phyloP scores from a whole-genome alignment of 2,888 invertebrate species.

The Drosophila longiperda region DNA sequence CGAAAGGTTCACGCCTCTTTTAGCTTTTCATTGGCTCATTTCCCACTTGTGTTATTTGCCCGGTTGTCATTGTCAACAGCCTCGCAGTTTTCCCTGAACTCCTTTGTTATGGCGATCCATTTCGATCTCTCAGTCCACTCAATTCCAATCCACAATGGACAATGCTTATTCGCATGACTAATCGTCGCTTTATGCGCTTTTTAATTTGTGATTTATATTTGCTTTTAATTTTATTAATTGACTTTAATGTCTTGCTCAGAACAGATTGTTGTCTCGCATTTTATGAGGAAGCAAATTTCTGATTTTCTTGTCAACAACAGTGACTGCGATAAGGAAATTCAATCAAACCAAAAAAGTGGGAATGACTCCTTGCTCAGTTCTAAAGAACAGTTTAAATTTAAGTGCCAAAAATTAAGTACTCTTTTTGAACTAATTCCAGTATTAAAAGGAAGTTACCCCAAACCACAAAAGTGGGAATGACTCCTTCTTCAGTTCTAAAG shows the following conservation, averaged over 20 bases:
- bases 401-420: neutral
- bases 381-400: neutral
- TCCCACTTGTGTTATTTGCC: slow-evolving; percentile 42
- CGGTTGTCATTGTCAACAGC: slow-evolving; percentile 29
- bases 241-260: slow-evolving; percentile 16
- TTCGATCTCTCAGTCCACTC: slow-evolving; percentile 7
- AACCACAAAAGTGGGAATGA: no score
- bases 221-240: slow-evolving; percentile 66
- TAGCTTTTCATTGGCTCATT: slow-evolving; percentile 59
- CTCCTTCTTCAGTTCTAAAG: neutral
- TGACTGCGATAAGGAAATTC: neutral
- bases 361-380: neutral
- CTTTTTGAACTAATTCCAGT: neutral
- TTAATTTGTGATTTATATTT: slow-evolving; percentile 60
- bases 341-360: no score
- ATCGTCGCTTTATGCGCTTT: slow-evolving; percentile 50
- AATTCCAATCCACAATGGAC: neutral
- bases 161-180: slow-evolving; percentile 41
- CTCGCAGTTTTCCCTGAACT: slow-evolving; percentile 46
- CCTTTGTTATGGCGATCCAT: slow-evolving; percentile 34
- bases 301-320: slow-evolving; percentile 11
- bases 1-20: slow-evolving; percentile 42
- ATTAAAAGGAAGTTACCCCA: neutral
- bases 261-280: slow-evolving; percentile 16
- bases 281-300: slow-evolving; percentile 20